These are phyloP conservation scores for Anguilla megastoma DNA, from an alignment of 2,797 vertebrate genomes.

Conservation along the genomic window DNA sequence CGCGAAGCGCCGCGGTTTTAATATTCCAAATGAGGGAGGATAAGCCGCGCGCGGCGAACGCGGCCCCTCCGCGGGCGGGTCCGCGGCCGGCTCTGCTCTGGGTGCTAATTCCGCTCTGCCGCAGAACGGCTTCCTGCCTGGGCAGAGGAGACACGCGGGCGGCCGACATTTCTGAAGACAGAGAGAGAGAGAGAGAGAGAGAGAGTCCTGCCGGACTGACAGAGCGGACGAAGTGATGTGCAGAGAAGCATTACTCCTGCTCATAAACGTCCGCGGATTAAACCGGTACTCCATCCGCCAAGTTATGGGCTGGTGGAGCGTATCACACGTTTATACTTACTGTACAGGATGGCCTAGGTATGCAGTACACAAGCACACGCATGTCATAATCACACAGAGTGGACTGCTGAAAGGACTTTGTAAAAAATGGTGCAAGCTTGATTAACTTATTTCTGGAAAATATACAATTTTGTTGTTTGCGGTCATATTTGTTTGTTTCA, in stretches of 20 bases:
- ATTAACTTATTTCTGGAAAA: not conserved
- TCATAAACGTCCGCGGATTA: not conserved
- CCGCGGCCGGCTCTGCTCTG: not conserved
- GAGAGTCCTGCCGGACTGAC: not conserved
- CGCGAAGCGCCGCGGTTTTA: constrained; percentile 27
- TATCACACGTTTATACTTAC: not conserved
- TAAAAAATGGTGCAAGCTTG: not conserved
- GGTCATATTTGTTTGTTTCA: not conserved
- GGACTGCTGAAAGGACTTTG: not conserved
- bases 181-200: not conserved
- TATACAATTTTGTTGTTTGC: not conserved
- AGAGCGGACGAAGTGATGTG: not conserved
- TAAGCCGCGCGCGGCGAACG: constrained; percentile 11
- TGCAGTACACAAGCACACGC: not conserved
- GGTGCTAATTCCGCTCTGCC: not conserved
- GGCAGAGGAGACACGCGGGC: not conserved
- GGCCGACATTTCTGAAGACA: not conserved
- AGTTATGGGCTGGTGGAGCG: not conserved
- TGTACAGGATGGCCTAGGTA: not conserved
- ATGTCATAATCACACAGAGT: not conserved
- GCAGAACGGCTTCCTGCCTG: not conserved
- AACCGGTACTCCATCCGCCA: not conserved
- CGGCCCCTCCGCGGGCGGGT: not conserved
- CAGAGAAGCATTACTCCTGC: not conserved
- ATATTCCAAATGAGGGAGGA: constrained; percentile 36